Evolutionary conservation across 1,140 invertebrate species (phyloP).

Genomic region (Popillia japonica): DNA sequence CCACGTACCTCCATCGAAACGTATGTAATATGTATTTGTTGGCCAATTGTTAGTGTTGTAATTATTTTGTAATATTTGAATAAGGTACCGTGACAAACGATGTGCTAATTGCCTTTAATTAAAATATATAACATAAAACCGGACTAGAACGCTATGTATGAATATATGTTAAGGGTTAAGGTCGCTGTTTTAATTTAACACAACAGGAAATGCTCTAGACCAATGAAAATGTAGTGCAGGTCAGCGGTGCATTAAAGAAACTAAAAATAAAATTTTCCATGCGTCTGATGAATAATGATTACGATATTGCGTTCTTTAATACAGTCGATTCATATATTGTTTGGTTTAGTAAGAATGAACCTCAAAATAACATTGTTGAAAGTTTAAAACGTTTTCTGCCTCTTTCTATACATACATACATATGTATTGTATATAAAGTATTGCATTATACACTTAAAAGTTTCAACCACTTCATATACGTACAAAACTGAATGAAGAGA

Average conservation of each 20-base stretch:
- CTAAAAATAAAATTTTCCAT: background rate
- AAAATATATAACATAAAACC: background rate
- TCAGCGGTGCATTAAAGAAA: slow-evolving; percentile 27
- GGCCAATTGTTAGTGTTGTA: background rate
- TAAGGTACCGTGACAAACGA: slow-evolving; percentile 6
- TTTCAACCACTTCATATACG: too few relatives aligned
- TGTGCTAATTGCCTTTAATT: slow-evolving; percentile 21
- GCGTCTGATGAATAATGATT: background rate
- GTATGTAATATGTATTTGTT: background rate
- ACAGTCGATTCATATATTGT: background rate
- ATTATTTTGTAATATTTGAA: slow-evolving; percentile 2
- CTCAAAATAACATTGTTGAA: too few relatives aligned
- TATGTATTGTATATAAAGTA: too few relatives aligned
- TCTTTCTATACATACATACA: too few relatives aligned
- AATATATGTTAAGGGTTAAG: slow-evolving; percentile 28
- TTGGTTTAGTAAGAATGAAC: too few relatives aligned
- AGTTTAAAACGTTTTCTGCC: too few relatives aligned
- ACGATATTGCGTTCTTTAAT: too few relatives aligned
- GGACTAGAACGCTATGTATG: background rate
- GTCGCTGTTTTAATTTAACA: background rate
- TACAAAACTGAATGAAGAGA: too few relatives aligned
- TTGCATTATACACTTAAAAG: too few relatives aligned
- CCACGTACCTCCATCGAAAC: background rate
- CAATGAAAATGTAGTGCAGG: slow-evolving; percentile 15
- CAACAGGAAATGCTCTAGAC: slow-evolving; percentile 31